A percentile compares a stretch with the other conserved stretches of the same genome.
Conservation (phyloP, 2,797 vertebrate species). For the Eidolon dupreanum region DNA sequence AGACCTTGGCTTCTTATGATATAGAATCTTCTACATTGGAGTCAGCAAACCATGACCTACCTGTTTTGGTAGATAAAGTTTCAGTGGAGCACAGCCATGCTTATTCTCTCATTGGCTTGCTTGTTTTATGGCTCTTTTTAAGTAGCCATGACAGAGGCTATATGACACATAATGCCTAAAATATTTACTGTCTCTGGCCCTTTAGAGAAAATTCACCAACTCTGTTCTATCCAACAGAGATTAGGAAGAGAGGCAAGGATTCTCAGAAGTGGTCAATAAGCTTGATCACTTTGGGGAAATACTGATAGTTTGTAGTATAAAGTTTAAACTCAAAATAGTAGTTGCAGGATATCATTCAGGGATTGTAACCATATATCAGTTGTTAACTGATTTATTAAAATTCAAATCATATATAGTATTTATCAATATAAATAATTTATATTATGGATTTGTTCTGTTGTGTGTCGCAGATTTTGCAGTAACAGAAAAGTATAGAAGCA, state of each 20-base stretch:
- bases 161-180: background rate
- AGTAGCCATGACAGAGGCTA: background rate
- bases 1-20: background rate
- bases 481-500: constrained; percentile 5
- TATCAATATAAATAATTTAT: constrained; percentile 22
- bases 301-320: background rate
- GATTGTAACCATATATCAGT: background rate
- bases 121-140: constrained; percentile 9
- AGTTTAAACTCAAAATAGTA: constrained; percentile 27
- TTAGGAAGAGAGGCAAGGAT: background rate
- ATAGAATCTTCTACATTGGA: background rate
- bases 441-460: background rate
- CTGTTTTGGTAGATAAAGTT: constrained; percentile 29
- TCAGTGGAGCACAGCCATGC: background rate
- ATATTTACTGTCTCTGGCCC: background rate
- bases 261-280: background rate
- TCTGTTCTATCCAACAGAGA: background rate
- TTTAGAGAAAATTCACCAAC: background rate
- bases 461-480: background rate
- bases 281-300: background rate
- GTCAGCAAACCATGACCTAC: background rate
- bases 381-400: constrained; percentile 30
- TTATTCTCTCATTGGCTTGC: background rate
- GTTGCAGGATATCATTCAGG: constrained; percentile 29
- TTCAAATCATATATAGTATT: background rate